Percentiles rank a stretch among this genome's conserved stretches.
Evolutionary conservation across 1,140 invertebrate genomes (phyloP).

Genomic region (Micrasema minimum): DNA sequence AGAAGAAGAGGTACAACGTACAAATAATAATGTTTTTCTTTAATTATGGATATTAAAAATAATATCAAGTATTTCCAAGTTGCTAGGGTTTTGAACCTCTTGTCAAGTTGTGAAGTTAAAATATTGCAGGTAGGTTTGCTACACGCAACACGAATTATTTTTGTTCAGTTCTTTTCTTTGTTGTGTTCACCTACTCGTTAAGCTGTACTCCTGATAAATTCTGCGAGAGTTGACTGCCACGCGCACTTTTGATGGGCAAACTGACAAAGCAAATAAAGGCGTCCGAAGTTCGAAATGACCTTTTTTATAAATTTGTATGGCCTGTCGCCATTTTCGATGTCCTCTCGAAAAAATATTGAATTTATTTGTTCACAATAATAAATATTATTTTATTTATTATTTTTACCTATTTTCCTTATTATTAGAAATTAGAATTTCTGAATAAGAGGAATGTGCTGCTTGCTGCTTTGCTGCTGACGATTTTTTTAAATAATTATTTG

Average conservation of each 20-base stretch:
- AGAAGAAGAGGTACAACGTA: no score
- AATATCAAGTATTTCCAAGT: no score
- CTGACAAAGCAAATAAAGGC: conserved; percentile 2
- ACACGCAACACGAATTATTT: no score
- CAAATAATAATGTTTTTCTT: no score
- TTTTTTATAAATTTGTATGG: conserved; percentile 24
- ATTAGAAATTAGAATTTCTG: no score
- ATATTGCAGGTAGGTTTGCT: no score
- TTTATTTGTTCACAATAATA: conserved; percentile 1
- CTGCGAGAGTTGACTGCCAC: conserved; percentile 39
- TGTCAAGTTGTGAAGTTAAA: no score
- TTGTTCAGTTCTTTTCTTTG: no score
- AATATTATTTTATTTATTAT: not conserved
- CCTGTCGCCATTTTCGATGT: not conserved
- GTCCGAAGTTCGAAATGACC: conserved; percentile 3
- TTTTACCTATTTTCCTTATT: not conserved
- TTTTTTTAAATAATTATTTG: not conserved
- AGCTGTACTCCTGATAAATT: conserved; percentile 34
- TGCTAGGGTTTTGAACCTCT: no score
- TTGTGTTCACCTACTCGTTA: no score
- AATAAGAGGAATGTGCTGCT: not conserved
- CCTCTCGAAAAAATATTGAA: not conserved
- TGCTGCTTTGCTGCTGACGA: not conserved
- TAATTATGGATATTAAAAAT: no score
- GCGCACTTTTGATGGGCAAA: conserved; percentile 7